Evolutionary conservation across 1,140 invertebrate genomes (phyloP).

Genomic region (Drosophila micromelanica): DNA sequence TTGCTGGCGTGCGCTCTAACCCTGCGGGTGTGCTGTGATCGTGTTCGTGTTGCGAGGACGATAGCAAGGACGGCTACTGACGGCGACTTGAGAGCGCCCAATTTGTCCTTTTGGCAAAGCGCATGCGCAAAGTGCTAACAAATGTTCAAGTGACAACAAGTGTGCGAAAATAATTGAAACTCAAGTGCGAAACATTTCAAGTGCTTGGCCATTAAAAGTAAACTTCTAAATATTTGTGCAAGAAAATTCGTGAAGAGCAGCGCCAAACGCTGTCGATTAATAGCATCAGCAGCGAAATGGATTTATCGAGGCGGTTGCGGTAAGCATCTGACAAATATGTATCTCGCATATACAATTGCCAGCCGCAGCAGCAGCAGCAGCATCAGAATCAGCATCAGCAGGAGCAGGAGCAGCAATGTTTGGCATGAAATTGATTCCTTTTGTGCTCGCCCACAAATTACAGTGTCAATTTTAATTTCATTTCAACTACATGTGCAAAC

Average conservation of each 20-base stretch:
- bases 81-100: slow-evolving; percentile 2
- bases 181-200: slow-evolving; percentile 58
- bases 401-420: slow-evolving; percentile 36
- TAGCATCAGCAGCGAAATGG: slow-evolving; percentile 73
- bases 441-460: slow-evolving; percentile 78
- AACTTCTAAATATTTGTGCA: slow-evolving; percentile 47
- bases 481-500: slow-evolving; percentile 82
- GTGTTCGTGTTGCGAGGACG: slow-evolving; percentile 37
- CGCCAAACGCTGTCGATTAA: slow-evolving; percentile 56
- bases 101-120: slow-evolving; percentile 59
- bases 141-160: slow-evolving; percentile 49
- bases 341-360: slow-evolving; percentile 47
- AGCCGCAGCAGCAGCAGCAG: slow-evolving; percentile 28
- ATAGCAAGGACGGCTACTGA: slow-evolving; percentile 30
- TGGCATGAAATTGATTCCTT: slow-evolving; percentile 79
- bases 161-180: slow-evolving; percentile 75
- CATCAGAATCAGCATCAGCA: slow-evolving; percentile 25
- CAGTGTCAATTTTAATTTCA: slow-evolving; percentile 83
- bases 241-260: slow-evolving; percentile 28
- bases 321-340: slow-evolving; percentile 81
- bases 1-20: slow-evolving; percentile 75
- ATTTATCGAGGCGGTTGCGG: slow-evolving; percentile 84
- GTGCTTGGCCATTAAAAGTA: slow-evolving; percentile 20
- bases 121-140: slow-evolving; percentile 70
- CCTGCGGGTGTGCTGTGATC: slow-evolving; percentile 66